Evolutionary conservation across 2,888 invertebrate species (phyloP).

Genomic region (Conops quadrifasciatus): DNA sequence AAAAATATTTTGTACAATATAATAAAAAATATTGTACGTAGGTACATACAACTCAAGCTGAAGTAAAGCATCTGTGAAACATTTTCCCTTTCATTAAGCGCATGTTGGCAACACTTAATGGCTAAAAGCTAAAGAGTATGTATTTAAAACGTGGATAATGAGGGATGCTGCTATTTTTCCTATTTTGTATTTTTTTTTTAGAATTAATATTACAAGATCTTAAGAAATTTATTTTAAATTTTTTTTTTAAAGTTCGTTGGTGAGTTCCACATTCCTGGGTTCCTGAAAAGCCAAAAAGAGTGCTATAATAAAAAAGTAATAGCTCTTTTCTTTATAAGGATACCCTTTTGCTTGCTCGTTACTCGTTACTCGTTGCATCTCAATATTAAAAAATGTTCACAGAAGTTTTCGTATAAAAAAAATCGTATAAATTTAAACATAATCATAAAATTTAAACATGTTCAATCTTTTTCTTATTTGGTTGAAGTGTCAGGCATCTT

Average conservation of each 20-base stretch:
- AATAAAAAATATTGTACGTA: background rate
- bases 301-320: no score
- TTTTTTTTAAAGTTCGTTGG: background rate
- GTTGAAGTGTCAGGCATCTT: no score
- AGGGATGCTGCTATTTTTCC: background rate
- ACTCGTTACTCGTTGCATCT: no score
- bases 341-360: no score
- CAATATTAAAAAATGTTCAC: no score
- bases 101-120: conserved; percentile 3
- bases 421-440: no score
- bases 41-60: background rate
- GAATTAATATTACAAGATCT: background rate
- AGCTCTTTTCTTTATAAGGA: no score
- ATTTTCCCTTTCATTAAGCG: background rate
- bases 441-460: no score
- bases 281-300: no score
- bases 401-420: no score
- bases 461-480: no score
- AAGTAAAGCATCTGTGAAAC: background rate
- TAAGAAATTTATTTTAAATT: background rate
- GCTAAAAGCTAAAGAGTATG: background rate
- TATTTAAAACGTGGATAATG: background rate
- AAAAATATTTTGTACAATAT: background rate
- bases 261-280: background rate
- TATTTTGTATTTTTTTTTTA: background rate